A percentile compares a stretch with the other conserved stretches of the same genome.
Conservation (phyloP, 2,888 invertebrate genomes). For the Trichopria drosophilae region DNA sequence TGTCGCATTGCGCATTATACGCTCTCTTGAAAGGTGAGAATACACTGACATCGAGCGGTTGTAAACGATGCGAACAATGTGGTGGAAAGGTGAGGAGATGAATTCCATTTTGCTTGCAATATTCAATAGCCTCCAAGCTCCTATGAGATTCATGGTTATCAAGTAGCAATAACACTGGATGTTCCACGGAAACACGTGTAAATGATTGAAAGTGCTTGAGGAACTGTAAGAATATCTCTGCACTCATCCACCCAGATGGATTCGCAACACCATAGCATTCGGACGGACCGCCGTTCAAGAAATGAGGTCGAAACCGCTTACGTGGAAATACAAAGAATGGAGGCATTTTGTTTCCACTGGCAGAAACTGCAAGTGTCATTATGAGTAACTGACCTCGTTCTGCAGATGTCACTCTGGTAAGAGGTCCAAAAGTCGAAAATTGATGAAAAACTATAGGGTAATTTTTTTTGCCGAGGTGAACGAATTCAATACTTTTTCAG, state of each 20-base stretch:
- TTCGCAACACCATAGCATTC: conserved; percentile 38
- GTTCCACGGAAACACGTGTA: conserved; percentile 19
- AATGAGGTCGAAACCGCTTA: conserved; percentile 39
- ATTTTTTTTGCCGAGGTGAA: too few relatives aligned
- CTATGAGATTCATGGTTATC: conserved; percentile 34
- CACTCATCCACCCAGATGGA: conserved; percentile 42
- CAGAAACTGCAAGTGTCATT: conserved; percentile 42
- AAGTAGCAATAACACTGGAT: conserved; percentile 39
- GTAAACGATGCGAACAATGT: conserved; percentile 49
- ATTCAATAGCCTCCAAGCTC: conserved; percentile 36
- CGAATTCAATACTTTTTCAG: too few relatives aligned
- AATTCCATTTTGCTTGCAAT: conserved; percentile 46
- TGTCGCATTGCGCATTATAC: conserved; percentile 40
- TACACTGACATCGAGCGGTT: conserved; percentile 46
- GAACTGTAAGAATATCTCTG: conserved; percentile 33
- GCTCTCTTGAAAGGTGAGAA: conserved; percentile 47
- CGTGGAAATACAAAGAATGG: conserved; percentile 51
- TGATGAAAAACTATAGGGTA: too few relatives aligned
- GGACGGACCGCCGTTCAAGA: conserved; percentile 43
- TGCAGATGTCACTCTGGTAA: conserved; percentile 49
- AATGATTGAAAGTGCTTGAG: conserved; percentile 33
- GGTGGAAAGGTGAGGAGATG: conserved; percentile 46
- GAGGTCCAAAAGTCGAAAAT: too few relatives aligned
- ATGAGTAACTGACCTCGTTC: conserved; percentile 49
- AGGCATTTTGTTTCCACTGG: conserved; percentile 46